Base-by-base conservation (phyloP, 2,888 invertebrate genomes). In the Notodonta ziczac region DNA sequence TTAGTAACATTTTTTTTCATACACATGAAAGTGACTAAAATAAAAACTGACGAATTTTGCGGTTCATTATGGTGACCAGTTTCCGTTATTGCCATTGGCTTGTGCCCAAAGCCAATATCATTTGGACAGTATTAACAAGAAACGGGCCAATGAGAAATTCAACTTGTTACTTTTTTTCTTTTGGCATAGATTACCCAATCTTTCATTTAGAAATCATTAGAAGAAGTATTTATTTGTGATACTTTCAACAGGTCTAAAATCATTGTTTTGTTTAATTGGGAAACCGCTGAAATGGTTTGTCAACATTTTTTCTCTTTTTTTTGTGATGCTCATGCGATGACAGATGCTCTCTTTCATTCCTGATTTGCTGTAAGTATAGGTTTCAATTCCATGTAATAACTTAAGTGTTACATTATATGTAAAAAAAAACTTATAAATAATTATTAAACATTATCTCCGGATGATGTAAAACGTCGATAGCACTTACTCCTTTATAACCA, bases 81-180 rank as follows among this genome's bases (percentile, higher is more conserved):
- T 71, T 69, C 57, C 51, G 51, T 59, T 58, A 40, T 61, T 48
- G 56, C 16, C 63, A 67, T 74, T 81, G 78, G 81, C 80, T 54
- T 63, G 60, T 69, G 56, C 72, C 81, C 80, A 81, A 80, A 70
- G 56, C 16, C 59, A 77, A 76, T 66, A 72, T 66, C 54, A 69
- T 71, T 65, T 65, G 55, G 60, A 60, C 54, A 59, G 65, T 57
- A 67, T 66, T 61, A 54, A 62, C 56, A 56, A 61, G 51, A 57
- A 57, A 61, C 62, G 39, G 40, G 59, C 56, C 12, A 60, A 53
- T 46, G 16, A 60, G 60, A 70, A 60, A 35, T n/a, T 51, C 12
- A 56, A 54, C 51, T 56, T n/a, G 32, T 14, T 6, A 9, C 35
- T 59, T 57, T 42, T 48, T 40, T 53, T 12, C 9, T 53, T 58